phyloP scores from a whole-genome alignment of 2,888 invertebrate species.

The Clistopyga incitator region DNA sequence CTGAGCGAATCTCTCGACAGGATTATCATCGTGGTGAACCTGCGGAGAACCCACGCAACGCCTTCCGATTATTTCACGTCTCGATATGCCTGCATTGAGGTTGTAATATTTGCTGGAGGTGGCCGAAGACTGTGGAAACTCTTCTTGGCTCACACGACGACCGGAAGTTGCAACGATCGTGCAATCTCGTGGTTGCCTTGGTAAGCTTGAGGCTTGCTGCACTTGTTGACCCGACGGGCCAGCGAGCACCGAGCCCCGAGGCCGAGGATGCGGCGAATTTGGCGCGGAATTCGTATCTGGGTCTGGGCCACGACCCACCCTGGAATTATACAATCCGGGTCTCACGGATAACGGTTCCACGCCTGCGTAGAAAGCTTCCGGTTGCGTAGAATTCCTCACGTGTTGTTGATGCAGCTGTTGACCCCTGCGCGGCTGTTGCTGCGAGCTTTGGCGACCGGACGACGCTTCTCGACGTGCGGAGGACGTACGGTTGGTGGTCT shows the following conservation, averaged over 20 bases:
- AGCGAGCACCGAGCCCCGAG: neutral
- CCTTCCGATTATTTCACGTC: conserved; percentile 67
- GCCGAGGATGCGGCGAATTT: conserved; percentile 68
- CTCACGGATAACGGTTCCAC: conserved; percentile 77
- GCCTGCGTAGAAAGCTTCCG: conserved; percentile 76
- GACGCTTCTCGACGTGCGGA: conserved; percentile 65
- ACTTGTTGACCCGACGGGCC: conserved; percentile 41
- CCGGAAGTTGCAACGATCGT: conserved; percentile 29
- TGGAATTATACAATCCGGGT: conserved; percentile 80
- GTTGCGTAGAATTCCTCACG: conserved; percentile 60
- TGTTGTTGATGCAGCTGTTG: conserved; percentile 38
- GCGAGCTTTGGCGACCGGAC: conserved; percentile 43
- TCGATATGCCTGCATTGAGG: conserved; percentile 57
- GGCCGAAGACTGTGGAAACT: conserved; percentile 60
- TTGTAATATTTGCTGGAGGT: conserved; percentile 41
- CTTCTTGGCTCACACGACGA: conserved; percentile 54
- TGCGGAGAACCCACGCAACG: conserved; percentile 53
- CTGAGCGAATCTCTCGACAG: conserved; percentile 68
- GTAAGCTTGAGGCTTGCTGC: conserved; percentile 40
- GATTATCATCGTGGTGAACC: conserved; percentile 69
- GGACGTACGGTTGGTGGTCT: conserved; percentile 72
- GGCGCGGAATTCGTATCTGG: conserved; percentile 76
- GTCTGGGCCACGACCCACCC: conserved; percentile 74
- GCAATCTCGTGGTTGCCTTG: conserved; percentile 46
- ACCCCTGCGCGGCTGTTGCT: neutral